These are phyloP conservation scores for Drosophila tani DNA, from an alignment of 1,140 invertebrate species.

Conservation along the genomic window DNA sequence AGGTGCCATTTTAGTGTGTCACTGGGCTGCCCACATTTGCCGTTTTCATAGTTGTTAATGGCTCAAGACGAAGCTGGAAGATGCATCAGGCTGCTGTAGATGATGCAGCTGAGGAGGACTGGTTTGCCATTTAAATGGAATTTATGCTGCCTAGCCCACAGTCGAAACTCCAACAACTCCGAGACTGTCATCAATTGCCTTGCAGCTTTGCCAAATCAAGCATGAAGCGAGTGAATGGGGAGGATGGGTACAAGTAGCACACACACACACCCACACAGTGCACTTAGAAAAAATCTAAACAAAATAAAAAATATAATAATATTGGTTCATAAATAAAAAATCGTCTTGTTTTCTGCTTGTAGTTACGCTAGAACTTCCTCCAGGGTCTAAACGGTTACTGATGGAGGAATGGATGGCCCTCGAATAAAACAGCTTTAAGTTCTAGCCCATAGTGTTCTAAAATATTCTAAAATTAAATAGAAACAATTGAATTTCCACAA, in stretches of 20 bases:
- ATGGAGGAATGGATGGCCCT: background rate
- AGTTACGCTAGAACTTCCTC: too few relatives aligned
- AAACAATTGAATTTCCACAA: background rate
- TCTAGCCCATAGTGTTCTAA: background rate
- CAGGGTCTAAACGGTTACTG: background rate
- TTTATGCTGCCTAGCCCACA: constrained; percentile 72
- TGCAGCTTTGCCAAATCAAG: constrained; percentile 63
- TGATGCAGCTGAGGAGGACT: constrained; percentile 44
- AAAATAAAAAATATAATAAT: background rate
- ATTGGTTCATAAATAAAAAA: background rate
- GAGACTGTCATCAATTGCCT: constrained; percentile 70
- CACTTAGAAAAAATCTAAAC: background rate
- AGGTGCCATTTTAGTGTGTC: constrained; percentile 73
- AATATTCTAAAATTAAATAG: background rate
- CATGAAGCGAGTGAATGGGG: constrained; percentile 48
- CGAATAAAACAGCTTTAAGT: background rate
- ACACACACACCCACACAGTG: constrained; percentile 21
- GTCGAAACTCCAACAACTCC: constrained; percentile 39
- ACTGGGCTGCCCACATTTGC: constrained; percentile 77
- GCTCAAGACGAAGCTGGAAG: constrained; percentile 52
- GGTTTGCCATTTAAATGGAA: constrained; percentile 79
- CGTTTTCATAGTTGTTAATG: constrained; percentile 71
- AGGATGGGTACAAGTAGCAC: constrained; percentile 16
- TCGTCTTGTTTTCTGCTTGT: too few relatives aligned
- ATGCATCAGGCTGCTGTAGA: constrained; percentile 51